Percentiles rank a stretch among this genome's conserved stretches.
Conservation (phyloP, 2,113 vertebrate genomes). For the Callipepla californica region DNA sequence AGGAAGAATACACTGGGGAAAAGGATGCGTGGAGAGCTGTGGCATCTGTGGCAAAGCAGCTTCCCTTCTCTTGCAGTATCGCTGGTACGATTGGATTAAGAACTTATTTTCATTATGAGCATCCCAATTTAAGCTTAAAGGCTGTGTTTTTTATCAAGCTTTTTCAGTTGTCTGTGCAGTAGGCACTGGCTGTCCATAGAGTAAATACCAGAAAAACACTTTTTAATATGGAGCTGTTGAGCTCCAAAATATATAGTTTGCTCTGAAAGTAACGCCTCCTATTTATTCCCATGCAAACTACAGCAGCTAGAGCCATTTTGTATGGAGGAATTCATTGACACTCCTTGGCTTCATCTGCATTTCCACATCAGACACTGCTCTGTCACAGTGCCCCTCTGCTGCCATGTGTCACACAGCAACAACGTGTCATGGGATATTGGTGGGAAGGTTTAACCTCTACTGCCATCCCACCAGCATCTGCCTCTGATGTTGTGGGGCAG, state of each 20-base stretch:
- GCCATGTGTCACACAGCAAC: no score
- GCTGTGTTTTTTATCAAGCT: neutral
- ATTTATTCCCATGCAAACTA: neutral
- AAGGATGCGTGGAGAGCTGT: fast-evolving
- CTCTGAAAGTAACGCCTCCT: neutral
- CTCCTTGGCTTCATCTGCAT: no score
- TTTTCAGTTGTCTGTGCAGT: neutral
- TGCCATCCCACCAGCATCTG: no score
- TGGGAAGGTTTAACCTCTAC: no score
- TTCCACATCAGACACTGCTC: no score
- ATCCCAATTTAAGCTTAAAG: neutral
- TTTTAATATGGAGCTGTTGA: neutral
- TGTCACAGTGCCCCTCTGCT: no score
- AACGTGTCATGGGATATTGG: no score
- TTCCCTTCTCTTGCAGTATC: neutral
- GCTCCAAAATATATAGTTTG: neutral
- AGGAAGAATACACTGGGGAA: neutral
- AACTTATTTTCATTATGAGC: neutral
- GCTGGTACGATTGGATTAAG: fast-evolving
- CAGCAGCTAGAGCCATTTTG: no score
- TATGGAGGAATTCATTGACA: no score
- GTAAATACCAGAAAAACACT: no score
- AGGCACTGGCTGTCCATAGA: neutral
- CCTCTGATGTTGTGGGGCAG: no score
- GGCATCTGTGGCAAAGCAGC: neutral